These are phyloP conservation scores for Tachina grossa DNA, from an alignment of 2,888 invertebrate genomes.

Conservation along the genomic window DNA sequence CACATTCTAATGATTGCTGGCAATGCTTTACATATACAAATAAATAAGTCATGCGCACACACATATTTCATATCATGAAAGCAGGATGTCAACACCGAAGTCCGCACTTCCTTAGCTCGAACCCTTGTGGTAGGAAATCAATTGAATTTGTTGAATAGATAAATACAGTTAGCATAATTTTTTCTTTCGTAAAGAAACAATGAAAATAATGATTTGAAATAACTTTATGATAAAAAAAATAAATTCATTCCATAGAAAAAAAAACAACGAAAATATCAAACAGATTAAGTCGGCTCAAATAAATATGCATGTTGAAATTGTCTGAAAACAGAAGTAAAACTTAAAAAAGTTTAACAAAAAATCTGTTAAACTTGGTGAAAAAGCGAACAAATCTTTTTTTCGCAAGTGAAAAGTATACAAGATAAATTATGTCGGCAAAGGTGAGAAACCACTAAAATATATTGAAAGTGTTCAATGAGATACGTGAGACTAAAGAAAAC, in stretches of 20 bases:
- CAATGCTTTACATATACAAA: neutral
- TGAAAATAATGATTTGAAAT: constrained; percentile 23
- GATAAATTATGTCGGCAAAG: constrained; percentile 70
- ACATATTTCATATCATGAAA: constrained; percentile 15
- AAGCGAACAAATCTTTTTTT: constrained; percentile 23
- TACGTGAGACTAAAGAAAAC: neutral
- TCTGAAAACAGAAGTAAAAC: constrained; percentile 34
- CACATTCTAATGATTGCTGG: neutral
- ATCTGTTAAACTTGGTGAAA: constrained; percentile 26
- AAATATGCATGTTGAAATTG: constrained; percentile 33
- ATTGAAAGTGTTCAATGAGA: constrained; percentile 12
- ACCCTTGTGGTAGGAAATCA: constrained; percentile 62
- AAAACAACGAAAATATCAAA: neutral
- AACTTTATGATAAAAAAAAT: constrained; percentile 28
- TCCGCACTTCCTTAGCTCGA: constrained; percentile 43
- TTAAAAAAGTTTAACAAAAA: constrained; percentile 24
- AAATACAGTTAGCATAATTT: constrained; percentile 62
- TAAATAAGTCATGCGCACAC: constrained; percentile 5
- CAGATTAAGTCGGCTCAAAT: neutral
- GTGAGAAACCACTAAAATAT: constrained; percentile 52
- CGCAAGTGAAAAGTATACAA: constrained; percentile 58
- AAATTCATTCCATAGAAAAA: neutral
- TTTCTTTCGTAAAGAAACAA: constrained; percentile 24
- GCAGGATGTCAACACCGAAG: constrained; percentile 48
- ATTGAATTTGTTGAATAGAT: constrained; percentile 70